Evolutionary conservation across 2,113 vertebrate genomes (phyloP).

Genomic region (Catharus bicknelli): DNA sequence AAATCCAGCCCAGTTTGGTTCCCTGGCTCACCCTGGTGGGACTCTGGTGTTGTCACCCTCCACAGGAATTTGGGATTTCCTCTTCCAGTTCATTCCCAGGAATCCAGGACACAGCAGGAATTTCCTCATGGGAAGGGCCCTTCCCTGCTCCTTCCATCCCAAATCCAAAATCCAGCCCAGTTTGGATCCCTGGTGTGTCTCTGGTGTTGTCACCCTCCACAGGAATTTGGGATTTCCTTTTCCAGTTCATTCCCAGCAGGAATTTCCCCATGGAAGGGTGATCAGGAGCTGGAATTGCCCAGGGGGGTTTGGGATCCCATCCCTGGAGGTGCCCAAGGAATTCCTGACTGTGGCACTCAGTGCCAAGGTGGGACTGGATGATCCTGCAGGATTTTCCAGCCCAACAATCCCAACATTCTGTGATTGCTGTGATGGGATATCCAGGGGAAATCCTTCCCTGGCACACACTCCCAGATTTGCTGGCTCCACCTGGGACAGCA

Average conservation of each 20-base stretch:
- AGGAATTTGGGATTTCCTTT: not conserved
- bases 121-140: accelerated
- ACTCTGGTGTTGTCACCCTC: too few relatives aligned
- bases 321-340: not conserved
- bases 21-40: too few relatives aligned
- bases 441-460: not conserved
- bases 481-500: not conserved
- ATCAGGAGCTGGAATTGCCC: accelerated
- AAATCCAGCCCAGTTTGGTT: not conserved
- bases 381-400: not conserved
- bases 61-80: not conserved
- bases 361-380: not conserved
- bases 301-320: not conserved
- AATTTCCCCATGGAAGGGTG: accelerated
- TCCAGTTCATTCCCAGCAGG: not conserved
- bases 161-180: not conserved
- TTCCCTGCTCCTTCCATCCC: accelerated
- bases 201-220: too few relatives aligned
- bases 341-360: not conserved
- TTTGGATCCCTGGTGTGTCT: too few relatives aligned
- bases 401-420: accelerated
- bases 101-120: not conserved
- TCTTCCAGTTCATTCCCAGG: not conserved
- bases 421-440: accelerated
- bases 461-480: not conserved